Percentiles rank a stretch among this genome's conserved stretches.
These are phyloP conservation scores for Neolamprologus sp. DNA, from an alignment of 2,113 vertebrate species.

Conservation along the genomic window DNA sequence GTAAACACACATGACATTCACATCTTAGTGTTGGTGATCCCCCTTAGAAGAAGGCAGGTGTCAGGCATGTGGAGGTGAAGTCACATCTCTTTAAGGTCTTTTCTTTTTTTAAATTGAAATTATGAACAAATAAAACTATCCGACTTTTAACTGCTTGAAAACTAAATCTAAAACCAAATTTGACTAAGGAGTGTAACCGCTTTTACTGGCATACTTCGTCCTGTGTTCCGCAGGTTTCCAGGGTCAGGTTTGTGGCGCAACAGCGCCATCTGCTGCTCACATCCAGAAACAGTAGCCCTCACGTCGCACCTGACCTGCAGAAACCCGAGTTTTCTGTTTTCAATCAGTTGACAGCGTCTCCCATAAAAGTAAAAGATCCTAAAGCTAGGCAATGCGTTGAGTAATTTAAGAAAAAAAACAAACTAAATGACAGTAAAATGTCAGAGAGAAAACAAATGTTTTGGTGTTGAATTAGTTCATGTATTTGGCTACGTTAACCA, in stretches of 20 bases:
- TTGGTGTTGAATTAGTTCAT: not conserved
- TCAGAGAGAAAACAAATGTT: not conserved
- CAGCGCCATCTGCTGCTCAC: constrained; percentile 41
- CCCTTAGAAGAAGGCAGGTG: not conserved
- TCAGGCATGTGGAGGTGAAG: not conserved
- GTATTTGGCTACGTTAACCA: not conserved
- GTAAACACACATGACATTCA: not conserved
- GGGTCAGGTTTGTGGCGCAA: not conserved
- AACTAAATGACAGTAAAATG: not conserved
- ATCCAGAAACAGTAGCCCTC: not conserved
- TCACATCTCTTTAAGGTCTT: not conserved
- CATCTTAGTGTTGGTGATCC: not conserved
- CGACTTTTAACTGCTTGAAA: not conserved
- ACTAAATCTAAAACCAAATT: not conserved
- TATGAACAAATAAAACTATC: not conserved
- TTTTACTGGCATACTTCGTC: not conserved
- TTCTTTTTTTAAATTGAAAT: not conserved
- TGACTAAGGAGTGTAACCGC: not conserved
- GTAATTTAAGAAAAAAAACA: not conserved
- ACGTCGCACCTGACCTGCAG: not conserved
- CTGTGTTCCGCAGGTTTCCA: not conserved
- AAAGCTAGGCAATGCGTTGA: not conserved
- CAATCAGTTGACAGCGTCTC: not conserved
- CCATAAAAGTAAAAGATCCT: not conserved
- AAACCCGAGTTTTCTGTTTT: not conserved